Evolutionary conservation across 2,797 vertebrate genomes (phyloP), one percentile per base, ranked within the genome.

Genomic region (Corythornis leucogaster): DNA sequence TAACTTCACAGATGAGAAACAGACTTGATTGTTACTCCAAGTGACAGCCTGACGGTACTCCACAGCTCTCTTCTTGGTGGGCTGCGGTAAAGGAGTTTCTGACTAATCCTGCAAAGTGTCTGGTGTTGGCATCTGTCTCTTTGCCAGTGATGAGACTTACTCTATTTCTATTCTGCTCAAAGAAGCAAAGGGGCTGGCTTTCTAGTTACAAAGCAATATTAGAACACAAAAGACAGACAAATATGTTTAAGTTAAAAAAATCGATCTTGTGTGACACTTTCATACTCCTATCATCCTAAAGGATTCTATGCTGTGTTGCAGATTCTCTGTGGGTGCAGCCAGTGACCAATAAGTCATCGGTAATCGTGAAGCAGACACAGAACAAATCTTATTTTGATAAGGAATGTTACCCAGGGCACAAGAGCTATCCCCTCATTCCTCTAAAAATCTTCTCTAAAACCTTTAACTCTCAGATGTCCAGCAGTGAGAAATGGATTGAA

Each of bases 311-410:
- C 63, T 3, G 1, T 45, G n/a, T 79, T 45, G 67, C 79, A 54
- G 55, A 86, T 62, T 78, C 55, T 54, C 51, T 22, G 67, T 45
- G 55, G 40, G 59, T 80, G 59, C 57, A 58, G 69, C 45, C 48
- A 82, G 5, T 51, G 30, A 75, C 66, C 83, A 95, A 59, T 73
- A 93, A 83, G 45, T 89, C 74, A 95, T 87, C 87, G 87, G 64
- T 81, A 93, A 92, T 48, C 8, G n/a, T 74, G 85, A 95, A 79
- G n/a, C 43, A 94, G 87, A 78, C 80, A 91, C 18, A 74, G 91
- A 92, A 96, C 70, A 86, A 94, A 93, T 93, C 77, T 94, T 88
- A 88, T 79, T 96, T 93, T 94, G 82, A 89, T 79, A 93, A 93
- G 70, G 48, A 62, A 88, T 92, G 87, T 33, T 86, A 86, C 87